Conservation (phyloP, 2,113 vertebrate genomes). For the Ceuthmochares aereus region DNA sequence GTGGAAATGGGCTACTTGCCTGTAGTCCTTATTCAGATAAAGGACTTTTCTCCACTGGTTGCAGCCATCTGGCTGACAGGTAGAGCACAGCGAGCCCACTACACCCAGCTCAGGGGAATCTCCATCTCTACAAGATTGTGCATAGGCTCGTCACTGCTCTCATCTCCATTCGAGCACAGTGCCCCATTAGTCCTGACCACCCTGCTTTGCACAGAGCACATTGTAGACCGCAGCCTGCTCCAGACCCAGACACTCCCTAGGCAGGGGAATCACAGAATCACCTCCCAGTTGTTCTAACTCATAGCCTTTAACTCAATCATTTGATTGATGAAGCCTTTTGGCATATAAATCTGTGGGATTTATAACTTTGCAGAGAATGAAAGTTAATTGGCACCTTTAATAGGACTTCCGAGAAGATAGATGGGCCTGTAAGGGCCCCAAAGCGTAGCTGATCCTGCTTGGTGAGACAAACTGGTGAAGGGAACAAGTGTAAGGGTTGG, state of each 20-base stretch:
- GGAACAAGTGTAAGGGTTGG: fast-evolving
- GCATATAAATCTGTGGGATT: not conserved
- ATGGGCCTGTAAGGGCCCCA: not conserved
- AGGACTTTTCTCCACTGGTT: not conserved
- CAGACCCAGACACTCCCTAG: fast-evolving
- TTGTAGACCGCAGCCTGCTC: not conserved
- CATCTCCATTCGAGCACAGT: fast-evolving
- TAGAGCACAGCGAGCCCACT: not conserved
- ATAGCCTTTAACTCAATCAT: not conserved
- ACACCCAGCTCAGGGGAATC: not conserved
- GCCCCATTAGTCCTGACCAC: not conserved
- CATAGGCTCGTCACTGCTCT: not conserved
- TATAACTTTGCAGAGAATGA: not conserved
- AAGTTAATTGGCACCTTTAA: not conserved
- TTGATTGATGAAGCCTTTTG: not conserved
- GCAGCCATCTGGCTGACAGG: not conserved
- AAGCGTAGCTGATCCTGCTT: not conserved
- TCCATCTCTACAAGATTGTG: fast-evolving
- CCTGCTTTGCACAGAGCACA: not conserved
- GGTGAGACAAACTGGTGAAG: not conserved
- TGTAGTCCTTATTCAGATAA: not conserved
- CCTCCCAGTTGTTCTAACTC: not conserved
- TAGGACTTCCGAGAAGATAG: not conserved
- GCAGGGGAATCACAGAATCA: fast-evolving
- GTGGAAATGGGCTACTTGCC: not conserved